A percentile compares a stretch with the other conserved stretches of the same genome.
phyloP scores from a whole-genome alignment of 2,797 vertebrate species.

The Somateria mollissima region DNA sequence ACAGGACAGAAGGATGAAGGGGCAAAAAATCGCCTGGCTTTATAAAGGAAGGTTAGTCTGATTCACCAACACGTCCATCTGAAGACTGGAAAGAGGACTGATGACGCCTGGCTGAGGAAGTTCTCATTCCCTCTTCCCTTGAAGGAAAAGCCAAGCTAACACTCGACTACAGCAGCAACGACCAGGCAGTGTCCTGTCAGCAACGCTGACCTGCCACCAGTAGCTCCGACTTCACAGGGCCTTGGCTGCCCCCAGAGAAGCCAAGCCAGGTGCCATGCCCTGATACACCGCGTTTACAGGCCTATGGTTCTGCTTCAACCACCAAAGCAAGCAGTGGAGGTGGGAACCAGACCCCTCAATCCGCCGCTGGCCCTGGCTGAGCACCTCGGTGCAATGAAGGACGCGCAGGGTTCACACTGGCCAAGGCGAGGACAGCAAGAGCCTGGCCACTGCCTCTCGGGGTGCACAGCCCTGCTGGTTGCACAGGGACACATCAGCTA shows the following conservation, averaged over 20 bases:
- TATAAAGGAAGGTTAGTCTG: neutral
- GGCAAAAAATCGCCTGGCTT: neutral
- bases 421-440: constrained; percentile 5
- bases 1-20: neutral
- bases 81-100: neutral
- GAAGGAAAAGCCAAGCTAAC: neutral
- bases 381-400: neutral
- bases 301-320: neutral
- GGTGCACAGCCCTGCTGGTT: neutral
- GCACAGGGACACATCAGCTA: constrained; percentile 42
- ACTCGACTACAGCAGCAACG: neutral
- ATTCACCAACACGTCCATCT: neutral
- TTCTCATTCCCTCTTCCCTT: neutral
- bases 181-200: neutral
- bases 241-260: accelerated
- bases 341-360: neutral
- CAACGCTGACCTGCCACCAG: neutral
- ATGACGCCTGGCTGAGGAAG: neutral
- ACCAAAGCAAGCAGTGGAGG: neutral
- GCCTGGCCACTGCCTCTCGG: constrained; percentile 20
- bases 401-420: neutral
- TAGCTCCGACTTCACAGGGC: neutral
- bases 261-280: neutral
- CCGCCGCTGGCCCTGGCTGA: neutral
- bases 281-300: neutral